Base-by-base conservation (phyloP, 2,113 vertebrate species). In the Cervus canadensis region DNA sequence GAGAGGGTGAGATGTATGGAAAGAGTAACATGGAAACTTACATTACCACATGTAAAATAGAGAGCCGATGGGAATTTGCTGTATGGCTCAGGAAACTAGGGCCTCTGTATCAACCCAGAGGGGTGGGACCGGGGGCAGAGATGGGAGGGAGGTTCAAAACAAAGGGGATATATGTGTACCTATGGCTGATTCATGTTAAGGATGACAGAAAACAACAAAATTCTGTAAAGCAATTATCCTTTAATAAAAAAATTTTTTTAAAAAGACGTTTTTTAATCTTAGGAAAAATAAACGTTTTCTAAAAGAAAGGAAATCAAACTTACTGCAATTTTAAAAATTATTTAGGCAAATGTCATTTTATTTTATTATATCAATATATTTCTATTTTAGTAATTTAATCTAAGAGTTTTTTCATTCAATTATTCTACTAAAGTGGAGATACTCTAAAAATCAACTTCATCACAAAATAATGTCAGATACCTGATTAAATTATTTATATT, bases 251-350 rank as follows among this genome's bases (percentile, higher is more conserved):
- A 40, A 23, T 40, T 71, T 40, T 71, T 71, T 6, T 0, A 5
- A 36, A 54, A 71, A 71, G n/a, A 71, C n/a, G 33, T 21, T 36
- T 67, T 67, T 67, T 36, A 36, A 21, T 89, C 60, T 90, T 89
- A 83, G 52, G 25, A 86, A 92, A 94, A 92, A 71, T 60, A 54
- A 57, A 26, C 15, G 21, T 89, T 90, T 93, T 76, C 83, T 91
- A 84, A 91, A 90, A 83, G 57, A 50, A 94, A 96, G 21, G 26
- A 83, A 96, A 95, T 19, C 59, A 67, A 48, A 93, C 25, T 91
- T 64, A 45, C 2, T n/a, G 16, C 10, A 54, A 54, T 40, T 56
- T 50, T 79, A 33, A 64, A 82, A 64, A 4, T 40, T 89, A 87
- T 78, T 76, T 59, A 67, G 15, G 36, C 23, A 93, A 97, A 71